Evolutionary conservation across 2,113 vertebrate genomes (phyloP).

Genomic region (Toxostoma redivivum): DNA sequence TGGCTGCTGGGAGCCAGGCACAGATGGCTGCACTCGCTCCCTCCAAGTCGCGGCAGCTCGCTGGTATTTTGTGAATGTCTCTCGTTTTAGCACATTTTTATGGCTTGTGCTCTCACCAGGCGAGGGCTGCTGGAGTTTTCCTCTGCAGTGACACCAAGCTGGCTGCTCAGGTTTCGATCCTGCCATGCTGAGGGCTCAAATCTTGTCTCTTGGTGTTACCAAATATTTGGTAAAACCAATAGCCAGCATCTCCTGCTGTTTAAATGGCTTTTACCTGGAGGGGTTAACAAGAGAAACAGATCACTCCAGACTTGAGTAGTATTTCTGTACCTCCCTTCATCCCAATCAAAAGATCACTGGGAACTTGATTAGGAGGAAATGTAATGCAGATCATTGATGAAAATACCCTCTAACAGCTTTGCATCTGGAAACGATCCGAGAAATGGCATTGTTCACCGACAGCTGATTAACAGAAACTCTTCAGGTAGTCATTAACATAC

Average conservation of each 20-base stretch:
- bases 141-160: not conserved
- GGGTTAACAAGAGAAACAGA: not conserved
- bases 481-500: not conserved
- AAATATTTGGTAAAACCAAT: not conserved
- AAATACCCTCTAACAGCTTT: not conserved
- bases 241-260: not conserved
- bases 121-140: not conserved
- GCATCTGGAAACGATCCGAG: not conserved
- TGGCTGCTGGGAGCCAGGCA: not conserved
- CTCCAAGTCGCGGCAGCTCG: not conserved
- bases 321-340: not conserved
- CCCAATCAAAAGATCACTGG: not conserved
- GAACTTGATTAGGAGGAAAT: slow-evolving; percentile 11
- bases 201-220: not conserved
- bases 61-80: not conserved
- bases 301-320: not conserved
- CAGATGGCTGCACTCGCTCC: not conserved
- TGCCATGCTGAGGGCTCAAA: not conserved
- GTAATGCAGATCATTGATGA: not conserved
- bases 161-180: not conserved
- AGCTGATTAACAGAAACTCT: not conserved
- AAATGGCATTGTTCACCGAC: not conserved
- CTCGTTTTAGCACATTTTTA: not conserved
- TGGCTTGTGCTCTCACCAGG: not conserved
- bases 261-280: not conserved